These are phyloP conservation scores for Ariopsis seemanni DNA, from an alignment of 2,113 vertebrate species.

Conservation along the genomic window DNA sequence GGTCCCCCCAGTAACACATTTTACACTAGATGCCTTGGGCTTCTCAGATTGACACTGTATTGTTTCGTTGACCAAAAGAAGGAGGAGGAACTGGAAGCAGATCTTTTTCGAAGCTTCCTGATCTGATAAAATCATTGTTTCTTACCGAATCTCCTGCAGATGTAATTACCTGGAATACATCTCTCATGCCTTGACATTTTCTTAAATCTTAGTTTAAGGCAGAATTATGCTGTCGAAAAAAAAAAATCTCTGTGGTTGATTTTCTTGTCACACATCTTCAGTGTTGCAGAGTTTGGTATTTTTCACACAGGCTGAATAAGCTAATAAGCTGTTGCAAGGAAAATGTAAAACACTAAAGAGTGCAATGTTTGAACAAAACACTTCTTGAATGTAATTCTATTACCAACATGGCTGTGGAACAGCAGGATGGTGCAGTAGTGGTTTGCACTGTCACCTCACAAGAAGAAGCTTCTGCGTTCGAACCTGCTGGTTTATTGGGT, in stretches of 20 bases:
- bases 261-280: no score
- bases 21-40: background rate
- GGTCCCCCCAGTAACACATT: background rate
- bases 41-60: background rate
- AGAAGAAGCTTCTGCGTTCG: no score
- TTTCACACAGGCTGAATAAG: no score
- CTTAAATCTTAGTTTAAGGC: background rate
- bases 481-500: no score
- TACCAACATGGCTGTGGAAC: background rate
- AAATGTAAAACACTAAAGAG: background rate
- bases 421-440: no score
- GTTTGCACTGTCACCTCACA: no score
- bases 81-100: background rate
- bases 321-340: background rate
- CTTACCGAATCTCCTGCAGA: background rate
- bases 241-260: no score
- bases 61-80: background rate
- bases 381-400: background rate
- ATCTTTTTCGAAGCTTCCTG: background rate
- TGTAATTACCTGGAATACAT: background rate
- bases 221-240: background rate
- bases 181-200: background rate
- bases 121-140: background rate
- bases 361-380: background rate
- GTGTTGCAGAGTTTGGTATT: no score